phyloP scores from a whole-genome alignment of 2,888 invertebrate genomes.

The Drosophila glabriapex region DNA sequence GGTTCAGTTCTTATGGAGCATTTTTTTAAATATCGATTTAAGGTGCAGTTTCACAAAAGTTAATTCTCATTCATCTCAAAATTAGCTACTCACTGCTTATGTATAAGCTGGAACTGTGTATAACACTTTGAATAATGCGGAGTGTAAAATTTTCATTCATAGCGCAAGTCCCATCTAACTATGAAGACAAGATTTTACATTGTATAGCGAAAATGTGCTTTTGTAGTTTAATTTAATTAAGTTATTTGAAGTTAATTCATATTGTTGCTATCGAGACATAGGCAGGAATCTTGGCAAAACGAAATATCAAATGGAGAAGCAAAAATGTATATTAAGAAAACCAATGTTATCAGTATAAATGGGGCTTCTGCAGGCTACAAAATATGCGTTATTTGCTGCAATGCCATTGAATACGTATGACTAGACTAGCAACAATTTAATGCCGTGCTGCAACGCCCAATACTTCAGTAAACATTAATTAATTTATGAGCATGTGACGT shows the following conservation, averaged over 20 bases:
- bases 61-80: not conserved
- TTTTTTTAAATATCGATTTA: not conserved
- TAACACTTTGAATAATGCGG: no score
- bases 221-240: not conserved
- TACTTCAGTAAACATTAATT: constrained; percentile 73
- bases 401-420: constrained; percentile 23
- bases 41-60: not conserved
- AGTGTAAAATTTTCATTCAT: no score
- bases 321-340: not conserved
- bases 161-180: no score
- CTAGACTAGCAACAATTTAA: constrained; percentile 55
- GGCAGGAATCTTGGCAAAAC: not conserved
- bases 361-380: no score
- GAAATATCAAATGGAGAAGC: not conserved
- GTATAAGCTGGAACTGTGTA: no score
- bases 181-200: no score
- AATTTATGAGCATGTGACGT: constrained; percentile 76
- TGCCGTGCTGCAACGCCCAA: constrained; percentile 52
- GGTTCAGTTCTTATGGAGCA: not conserved
- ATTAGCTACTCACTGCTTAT: no score
- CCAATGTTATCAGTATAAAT: constrained; percentile 7
- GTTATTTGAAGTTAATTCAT: not conserved
- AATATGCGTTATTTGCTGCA: not conserved
- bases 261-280: not conserved
- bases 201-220: not conserved